Base-by-base conservation (phyloP, 2,888 invertebrate species). In the Calameuta pallipes region DNA sequence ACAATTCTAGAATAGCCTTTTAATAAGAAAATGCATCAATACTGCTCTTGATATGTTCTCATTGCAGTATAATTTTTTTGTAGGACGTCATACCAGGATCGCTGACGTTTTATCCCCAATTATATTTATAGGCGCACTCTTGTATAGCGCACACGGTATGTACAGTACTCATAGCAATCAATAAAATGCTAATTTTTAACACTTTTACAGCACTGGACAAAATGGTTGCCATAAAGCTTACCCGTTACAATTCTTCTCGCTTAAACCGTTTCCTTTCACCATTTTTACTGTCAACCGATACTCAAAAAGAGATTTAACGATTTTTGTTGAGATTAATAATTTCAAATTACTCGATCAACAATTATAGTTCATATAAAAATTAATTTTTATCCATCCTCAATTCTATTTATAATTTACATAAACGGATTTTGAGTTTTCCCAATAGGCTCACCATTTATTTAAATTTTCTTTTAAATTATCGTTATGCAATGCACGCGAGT, bases 161-260 rank as follows among this genome's bases (percentile, higher is more conserved):
- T 36, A 84, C 80, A 83, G 76, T 81, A 84, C 86, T 85, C 85
- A 83, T 85, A 87, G 89, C 86, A 91, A 91, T 91, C 91, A 90
- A 91, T 91, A 91, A 90, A 90, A 90, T 90, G 91, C 90, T 91
- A 91, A 91, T 91, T 91, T 90, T 90, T 90, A 88, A 88, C 89
- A 89, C 89, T 89, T 88, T 89, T 87, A 84, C 84, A 85, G 80
- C 78, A 80, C 83, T 33, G 37, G 77, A 83, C 80, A 84, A 83
- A 88, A 87, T 86, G 85, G 86, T 84, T 83, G 83, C 82, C 82
- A 79, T 77, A 71, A 71, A 71, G 71, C 71, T 71, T 33, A 71
- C 71, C 31, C 56, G 56, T 56, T 56, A 56, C 23, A 56, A 56
- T 56, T 56, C 56, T 56, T 9, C 23, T 56, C 56, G 9, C 9